Conservation (phyloP, 2,888 invertebrate genomes). For the Volucella zonaria region DNA sequence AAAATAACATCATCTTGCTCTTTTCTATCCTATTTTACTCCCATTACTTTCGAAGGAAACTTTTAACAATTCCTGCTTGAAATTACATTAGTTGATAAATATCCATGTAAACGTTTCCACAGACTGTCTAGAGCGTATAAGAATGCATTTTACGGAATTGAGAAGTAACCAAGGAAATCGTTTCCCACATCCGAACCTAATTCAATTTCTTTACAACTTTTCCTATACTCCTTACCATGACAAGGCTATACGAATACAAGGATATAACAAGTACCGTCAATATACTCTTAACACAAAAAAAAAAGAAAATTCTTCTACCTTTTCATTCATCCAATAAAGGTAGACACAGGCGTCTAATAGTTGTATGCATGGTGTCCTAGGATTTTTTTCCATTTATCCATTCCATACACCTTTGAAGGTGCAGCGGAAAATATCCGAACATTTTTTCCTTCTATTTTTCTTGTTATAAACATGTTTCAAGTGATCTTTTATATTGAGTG, state of each 20-base stretch:
- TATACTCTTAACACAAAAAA: slow-evolving; percentile 12
- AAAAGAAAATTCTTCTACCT: slow-evolving; percentile 40
- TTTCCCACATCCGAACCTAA: slow-evolving; percentile 61
- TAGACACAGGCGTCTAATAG: slow-evolving; percentile 61
- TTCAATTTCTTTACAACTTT: slow-evolving; percentile 73
- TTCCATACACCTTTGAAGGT: slow-evolving; percentile 41
- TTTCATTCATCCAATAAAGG: slow-evolving; percentile 65
- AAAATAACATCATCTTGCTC: slow-evolving; percentile 3
- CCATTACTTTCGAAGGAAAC: slow-evolving; percentile 10
- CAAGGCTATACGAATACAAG: slow-evolving; percentile 9
- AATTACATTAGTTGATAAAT: slow-evolving; percentile 55
- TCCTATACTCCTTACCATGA: slow-evolving; percentile 33
- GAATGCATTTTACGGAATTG: slow-evolving; percentile 17
- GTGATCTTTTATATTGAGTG: slow-evolving; percentile 61
- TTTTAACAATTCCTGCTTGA: background rate
- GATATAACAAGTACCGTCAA: slow-evolving; percentile 10
- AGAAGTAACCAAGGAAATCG: slow-evolving; percentile 38
- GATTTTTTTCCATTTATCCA: slow-evolving; percentile 19
- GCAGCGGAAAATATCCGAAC: background rate
- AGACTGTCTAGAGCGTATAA: slow-evolving; percentile 13
- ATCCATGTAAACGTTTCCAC: slow-evolving; percentile 38
- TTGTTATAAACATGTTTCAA: slow-evolving; percentile 54
- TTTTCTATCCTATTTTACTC: slow-evolving; percentile 11
- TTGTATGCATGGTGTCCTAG: slow-evolving; percentile 54
- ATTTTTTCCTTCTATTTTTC: slow-evolving; percentile 8